A percentile compares a stretch with the other conserved stretches of the same genome.
These are phyloP conservation scores for Morpho deidamia DNA, from an alignment of 2,888 invertebrate species.

Conservation along the genomic window DNA sequence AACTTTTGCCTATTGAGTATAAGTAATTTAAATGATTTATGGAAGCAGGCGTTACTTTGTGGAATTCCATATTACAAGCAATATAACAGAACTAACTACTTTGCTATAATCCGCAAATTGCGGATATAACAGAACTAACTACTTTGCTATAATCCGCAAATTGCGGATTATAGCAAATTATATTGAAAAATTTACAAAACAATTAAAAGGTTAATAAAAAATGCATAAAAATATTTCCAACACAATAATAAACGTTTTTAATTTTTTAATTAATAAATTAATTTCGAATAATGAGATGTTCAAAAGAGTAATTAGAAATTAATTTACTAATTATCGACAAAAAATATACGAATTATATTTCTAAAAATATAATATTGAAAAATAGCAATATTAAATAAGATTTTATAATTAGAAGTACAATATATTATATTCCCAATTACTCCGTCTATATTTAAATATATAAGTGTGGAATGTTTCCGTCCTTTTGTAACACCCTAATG, in stretches of 20 bases:
- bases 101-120: too few relatives aligned
- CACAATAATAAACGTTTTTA: neutral
- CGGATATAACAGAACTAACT: too few relatives aligned
- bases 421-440: constrained; percentile 8
- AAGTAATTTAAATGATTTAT: too few relatives aligned
- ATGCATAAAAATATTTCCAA: too few relatives aligned
- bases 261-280: neutral
- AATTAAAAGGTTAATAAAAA: neutral
- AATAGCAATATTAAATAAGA: neutral
- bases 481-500: constrained; percentile 13
- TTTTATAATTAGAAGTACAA: constrained; percentile 1
- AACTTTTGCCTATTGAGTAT: constrained; percentile 5
- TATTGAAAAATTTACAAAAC: neutral
- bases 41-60: too few relatives aligned
- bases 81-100: too few relatives aligned
- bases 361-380: neutral
- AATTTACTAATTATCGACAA: too few relatives aligned
- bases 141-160: too few relatives aligned
- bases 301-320: too few relatives aligned
- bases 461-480: constrained; percentile 15
- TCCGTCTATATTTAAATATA: constrained; percentile 14
- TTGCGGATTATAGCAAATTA: too few relatives aligned
- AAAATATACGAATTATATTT: neutral
- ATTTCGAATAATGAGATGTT: neutral
- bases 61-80: too few relatives aligned